These are phyloP conservation scores for Hyposoter dolosus DNA, from an alignment of 2,888 invertebrate genomes.

Conservation along the genomic window DNA sequence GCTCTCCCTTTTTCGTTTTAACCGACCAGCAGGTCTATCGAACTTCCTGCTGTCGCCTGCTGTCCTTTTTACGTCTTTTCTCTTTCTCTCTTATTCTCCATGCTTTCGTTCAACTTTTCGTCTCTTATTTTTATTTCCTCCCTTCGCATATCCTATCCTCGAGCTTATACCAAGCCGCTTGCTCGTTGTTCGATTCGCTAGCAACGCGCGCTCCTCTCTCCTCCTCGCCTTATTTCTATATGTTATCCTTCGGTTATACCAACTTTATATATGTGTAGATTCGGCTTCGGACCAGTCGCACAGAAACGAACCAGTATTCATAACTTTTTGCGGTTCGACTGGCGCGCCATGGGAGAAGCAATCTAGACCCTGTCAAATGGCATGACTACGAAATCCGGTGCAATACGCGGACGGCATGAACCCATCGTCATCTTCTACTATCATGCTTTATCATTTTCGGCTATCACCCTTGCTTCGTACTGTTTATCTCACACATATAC, in stretches of 20 bases:
- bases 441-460: constrained; percentile 48
- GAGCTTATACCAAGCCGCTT: constrained; percentile 29
- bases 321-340: constrained; percentile 76
- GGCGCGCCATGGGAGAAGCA: constrained; percentile 71
- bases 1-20: constrained; percentile 47
- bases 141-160: constrained; percentile 41
- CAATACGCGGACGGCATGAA: constrained; percentile 45
- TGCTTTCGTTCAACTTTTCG: constrained; percentile 26
- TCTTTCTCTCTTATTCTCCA: constrained; percentile 28
- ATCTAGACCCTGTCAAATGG: constrained; percentile 78
- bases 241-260: constrained; percentile 3
- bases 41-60: constrained; percentile 75
- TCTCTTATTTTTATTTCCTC: constrained; percentile 50
- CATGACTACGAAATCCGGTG: constrained; percentile 79
- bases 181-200: constrained; percentile 59
- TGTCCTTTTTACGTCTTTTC: constrained; percentile 30
- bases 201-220: constrained; percentile 17
- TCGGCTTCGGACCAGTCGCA: constrained; percentile 1
- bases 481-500: background rate
- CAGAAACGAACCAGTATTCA: constrained; percentile 73
- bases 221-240: constrained; percentile 18
- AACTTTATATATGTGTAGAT: constrained; percentile 5
- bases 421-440: constrained; percentile 41
- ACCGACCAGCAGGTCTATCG: constrained; percentile 76
- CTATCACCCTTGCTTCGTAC: constrained; percentile 2